phyloP scores from a whole-genome alignment of 2,888 invertebrate genomes.

The Malthinus flaveolus region DNA sequence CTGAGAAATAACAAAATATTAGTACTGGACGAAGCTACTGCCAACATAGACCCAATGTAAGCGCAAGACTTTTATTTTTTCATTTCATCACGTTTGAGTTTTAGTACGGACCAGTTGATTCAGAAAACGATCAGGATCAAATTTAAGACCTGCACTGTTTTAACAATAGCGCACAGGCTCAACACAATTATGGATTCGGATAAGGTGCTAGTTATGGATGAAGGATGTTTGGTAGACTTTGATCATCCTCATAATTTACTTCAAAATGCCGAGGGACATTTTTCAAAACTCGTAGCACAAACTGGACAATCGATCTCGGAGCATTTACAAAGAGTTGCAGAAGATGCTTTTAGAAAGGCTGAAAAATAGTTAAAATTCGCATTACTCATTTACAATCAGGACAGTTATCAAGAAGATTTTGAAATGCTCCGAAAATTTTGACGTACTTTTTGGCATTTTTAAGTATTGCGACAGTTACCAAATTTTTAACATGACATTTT shows the following conservation, averaged over 20 bases:
- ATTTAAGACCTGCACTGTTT: conserved; percentile 74
- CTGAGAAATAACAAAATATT: conserved; percentile 77
- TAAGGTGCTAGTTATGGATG: conserved; percentile 77
- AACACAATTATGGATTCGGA: conserved; percentile 84
- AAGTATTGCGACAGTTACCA: no score
- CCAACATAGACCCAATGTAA: conserved; percentile 84
- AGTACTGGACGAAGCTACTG: conserved; percentile 88
- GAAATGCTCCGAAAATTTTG: no score
- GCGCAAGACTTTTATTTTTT: not conserved
- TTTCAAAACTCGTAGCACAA: conserved; percentile 69
- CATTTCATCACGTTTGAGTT: conserved; percentile 33
- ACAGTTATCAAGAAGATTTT: no score
- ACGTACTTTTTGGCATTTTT: no score
- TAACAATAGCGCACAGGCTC: conserved; percentile 79
- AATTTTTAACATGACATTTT: no score
- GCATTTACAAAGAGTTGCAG: conserved; percentile 39
- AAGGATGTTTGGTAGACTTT: conserved; percentile 73
- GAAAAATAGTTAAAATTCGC: not conserved
- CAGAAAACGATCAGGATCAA: conserved; percentile 69
- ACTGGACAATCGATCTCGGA: conserved; percentile 57
- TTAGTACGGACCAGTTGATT: conserved; percentile 74
- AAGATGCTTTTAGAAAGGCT: conserved; percentile 1
- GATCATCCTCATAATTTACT: conserved; percentile 74
- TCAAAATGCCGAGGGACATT: conserved; percentile 61
- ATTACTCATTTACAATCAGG: no score